These are phyloP conservation scores for Plectrocnemia conspersa DNA, from an alignment of 1,140 invertebrate species.

Conservation along the genomic window DNA sequence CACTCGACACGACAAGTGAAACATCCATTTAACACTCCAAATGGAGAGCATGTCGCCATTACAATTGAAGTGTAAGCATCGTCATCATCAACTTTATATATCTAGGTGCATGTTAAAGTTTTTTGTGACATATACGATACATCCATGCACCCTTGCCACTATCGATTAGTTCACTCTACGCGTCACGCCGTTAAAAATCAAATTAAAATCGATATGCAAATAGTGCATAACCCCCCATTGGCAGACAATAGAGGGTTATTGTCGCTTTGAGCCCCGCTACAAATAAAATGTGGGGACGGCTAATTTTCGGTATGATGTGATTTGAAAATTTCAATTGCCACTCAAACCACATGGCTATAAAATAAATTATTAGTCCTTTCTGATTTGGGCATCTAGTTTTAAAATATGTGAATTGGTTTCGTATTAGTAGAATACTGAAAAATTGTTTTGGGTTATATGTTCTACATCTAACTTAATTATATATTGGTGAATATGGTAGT, in stretches of 20 bases:
- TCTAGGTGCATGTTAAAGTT: too few relatives aligned
- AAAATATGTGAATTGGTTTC: too few relatives aligned
- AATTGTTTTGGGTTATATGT: too few relatives aligned
- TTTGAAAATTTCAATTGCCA: slow-evolving; percentile 13
- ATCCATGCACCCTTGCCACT: too few relatives aligned
- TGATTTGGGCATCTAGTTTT: too few relatives aligned
- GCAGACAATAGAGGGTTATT: slow-evolving; percentile 10
- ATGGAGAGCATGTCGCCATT: slow-evolving; percentile 24
- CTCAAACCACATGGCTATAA: slow-evolving; percentile 22
- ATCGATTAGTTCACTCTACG: too few relatives aligned
- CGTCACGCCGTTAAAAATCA: slow-evolving; percentile 13
- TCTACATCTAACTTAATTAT: too few relatives aligned
- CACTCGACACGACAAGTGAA: slow-evolving; percentile 17
- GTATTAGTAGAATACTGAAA: too few relatives aligned
- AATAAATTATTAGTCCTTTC: too few relatives aligned
- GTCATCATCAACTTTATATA: too few relatives aligned
- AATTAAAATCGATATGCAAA: slow-evolving; percentile 33
- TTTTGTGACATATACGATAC: too few relatives aligned
- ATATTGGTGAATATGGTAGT: too few relatives aligned
- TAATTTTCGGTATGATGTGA: slow-evolving; percentile 28
- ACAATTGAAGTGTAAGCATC: slow-evolving; percentile 24
- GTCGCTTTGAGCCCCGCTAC: not conserved
- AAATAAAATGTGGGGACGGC: slow-evolving; percentile 14
- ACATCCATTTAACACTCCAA: slow-evolving; percentile 31
- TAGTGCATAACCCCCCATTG: slow-evolving; percentile 8